These are phyloP conservation scores for Drosophila mayaguana DNA, from an alignment of 2,888 invertebrate species.

Conservation along the genomic window DNA sequence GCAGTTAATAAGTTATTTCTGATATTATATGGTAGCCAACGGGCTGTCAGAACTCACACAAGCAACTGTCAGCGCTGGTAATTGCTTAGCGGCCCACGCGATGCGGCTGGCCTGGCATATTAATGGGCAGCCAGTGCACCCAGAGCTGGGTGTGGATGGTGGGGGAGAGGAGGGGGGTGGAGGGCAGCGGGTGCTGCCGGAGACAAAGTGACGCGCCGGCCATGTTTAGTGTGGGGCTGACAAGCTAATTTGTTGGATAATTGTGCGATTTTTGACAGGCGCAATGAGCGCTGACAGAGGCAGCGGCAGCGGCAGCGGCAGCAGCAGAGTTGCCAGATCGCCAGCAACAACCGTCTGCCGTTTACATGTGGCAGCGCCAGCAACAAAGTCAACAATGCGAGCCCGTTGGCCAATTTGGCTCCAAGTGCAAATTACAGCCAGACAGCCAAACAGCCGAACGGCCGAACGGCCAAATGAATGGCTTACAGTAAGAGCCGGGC, in stretches of 20 bases:
- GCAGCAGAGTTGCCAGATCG: conserved; percentile 26
- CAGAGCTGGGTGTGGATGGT: background rate
- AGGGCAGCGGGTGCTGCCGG: conserved; percentile 12
- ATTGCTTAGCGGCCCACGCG: conserved; percentile 81
- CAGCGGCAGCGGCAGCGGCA: conserved; percentile 46
- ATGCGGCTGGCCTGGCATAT: conserved; percentile 79
- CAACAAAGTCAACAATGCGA: conserved; percentile 51
- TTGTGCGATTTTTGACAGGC: conserved; percentile 69
- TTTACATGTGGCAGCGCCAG: conserved; percentile 33
- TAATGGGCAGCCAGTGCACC: conserved; percentile 59
- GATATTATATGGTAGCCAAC: conserved; percentile 83
- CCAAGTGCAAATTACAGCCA: conserved; percentile 56
- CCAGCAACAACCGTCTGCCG: conserved; percentile 6
- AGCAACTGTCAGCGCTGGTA: conserved; percentile 81
- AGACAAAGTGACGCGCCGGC: conserved; percentile 69
- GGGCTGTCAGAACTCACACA: conserved; percentile 83
- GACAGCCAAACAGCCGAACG: conserved; percentile 20
- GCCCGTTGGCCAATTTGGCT: conserved; percentile 79
- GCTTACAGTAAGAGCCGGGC: conserved; percentile 39
- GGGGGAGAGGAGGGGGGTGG: background rate
- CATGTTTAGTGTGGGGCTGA: conserved; percentile 66
- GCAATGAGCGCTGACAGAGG: conserved; percentile 26
- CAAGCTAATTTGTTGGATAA: conserved; percentile 76
- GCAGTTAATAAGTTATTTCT: conserved; percentile 82
- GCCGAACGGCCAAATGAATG: conserved; percentile 15